These are phyloP conservation scores for Oegoconia quadripuncta DNA, from an alignment of 2,888 invertebrate genomes.

Conservation along the genomic window DNA sequence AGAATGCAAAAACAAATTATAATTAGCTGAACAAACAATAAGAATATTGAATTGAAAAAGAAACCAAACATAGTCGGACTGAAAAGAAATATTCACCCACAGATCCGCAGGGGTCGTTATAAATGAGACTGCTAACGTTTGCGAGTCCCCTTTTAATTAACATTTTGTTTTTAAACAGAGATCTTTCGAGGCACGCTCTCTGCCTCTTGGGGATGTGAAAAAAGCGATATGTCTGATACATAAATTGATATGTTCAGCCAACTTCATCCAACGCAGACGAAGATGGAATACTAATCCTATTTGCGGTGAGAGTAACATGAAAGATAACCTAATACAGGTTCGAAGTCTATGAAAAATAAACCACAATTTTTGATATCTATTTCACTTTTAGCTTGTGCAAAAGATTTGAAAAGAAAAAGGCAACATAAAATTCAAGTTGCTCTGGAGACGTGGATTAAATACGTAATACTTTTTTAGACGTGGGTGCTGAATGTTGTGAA, in stretches of 20 bases:
- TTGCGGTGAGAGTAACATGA: slow-evolving; percentile 13
- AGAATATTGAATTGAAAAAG: slow-evolving; percentile 12
- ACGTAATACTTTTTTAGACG: no score
- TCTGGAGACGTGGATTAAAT: no score
- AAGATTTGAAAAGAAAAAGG: no score
- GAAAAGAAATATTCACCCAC: slow-evolving; percentile 16
- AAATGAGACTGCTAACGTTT: slow-evolving; percentile 36
- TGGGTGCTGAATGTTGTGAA: no score
- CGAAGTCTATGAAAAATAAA: background rate
- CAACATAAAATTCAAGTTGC: no score
- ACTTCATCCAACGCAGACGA: slow-evolving; percentile 5
- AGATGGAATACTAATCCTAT: slow-evolving; percentile 1
- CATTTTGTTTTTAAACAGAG: slow-evolving; percentile 40
- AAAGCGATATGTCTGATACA: slow-evolving; percentile 11
- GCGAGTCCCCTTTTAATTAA: slow-evolving; percentile 40
- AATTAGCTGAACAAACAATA: background rate
- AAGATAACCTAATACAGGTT: slow-evolving; percentile 1
- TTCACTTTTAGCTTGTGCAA: no score
- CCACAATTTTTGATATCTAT: no score
- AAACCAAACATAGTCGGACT: slow-evolving; percentile 13
- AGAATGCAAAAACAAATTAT: no score
- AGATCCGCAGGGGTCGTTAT: slow-evolving; percentile 37
- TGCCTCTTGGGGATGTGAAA: slow-evolving; percentile 1
- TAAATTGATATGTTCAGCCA: slow-evolving; percentile 11
- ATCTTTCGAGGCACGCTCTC: slow-evolving; percentile 20